These are phyloP conservation scores for Cassiopea xamachana DNA, from an alignment of 30 jellyfish, hydroid and myxozoan species.

Conservation along the genomic window DNA sequence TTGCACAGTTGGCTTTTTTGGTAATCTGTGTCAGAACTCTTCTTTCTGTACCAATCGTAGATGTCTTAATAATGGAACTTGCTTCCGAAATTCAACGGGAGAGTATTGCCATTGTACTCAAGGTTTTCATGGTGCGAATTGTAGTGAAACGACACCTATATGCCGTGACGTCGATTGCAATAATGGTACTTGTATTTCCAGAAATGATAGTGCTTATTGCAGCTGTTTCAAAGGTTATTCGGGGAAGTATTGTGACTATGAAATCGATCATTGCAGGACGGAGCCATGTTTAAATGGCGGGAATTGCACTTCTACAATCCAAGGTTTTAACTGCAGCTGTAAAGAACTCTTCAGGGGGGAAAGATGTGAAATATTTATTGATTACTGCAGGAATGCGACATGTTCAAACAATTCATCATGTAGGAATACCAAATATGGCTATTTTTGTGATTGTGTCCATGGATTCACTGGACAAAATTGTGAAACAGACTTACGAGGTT, in stretches of 20 bases:
- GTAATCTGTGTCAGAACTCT: slow-evolving; percentile 19
- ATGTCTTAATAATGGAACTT: slow-evolving; percentile 21
- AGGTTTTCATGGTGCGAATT: slow-evolving; percentile 29
- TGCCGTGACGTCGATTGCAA: slow-evolving; percentile 2
- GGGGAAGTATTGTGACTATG: slow-evolving; percentile 35
- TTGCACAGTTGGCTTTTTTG: slow-evolving; percentile 30
- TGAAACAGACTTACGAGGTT: slow-evolving; percentile 57
- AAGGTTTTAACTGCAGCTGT: slow-evolving; percentile 39
- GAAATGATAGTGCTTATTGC: slow-evolving; percentile 15
- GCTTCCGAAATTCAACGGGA: slow-evolving; percentile 1
- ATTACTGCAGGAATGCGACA: slow-evolving; percentile 36
- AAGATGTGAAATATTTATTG: slow-evolving; percentile 32
- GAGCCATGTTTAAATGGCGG: slow-evolving; percentile 52
- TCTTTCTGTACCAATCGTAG: background rate
- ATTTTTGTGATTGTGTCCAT: slow-evolving; percentile 23
- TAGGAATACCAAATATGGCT: slow-evolving; percentile 8
- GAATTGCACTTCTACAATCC: slow-evolving; percentile 38
- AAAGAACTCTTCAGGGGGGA: slow-evolving; percentile 10
- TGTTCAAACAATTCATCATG: slow-evolving; percentile 67
- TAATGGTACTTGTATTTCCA: slow-evolving; percentile 47
- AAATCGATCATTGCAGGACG: slow-evolving; percentile 6
- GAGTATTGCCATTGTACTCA: slow-evolving; percentile 24
- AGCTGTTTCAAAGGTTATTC: slow-evolving; percentile 33
- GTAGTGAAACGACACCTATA: background rate
- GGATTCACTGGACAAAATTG: slow-evolving; percentile 67